Evolutionary conservation across 2,797 vertebrate species (phyloP), one percentile per base, ranked within the genome.

Genomic region (Enoplosus armatus): DNA sequence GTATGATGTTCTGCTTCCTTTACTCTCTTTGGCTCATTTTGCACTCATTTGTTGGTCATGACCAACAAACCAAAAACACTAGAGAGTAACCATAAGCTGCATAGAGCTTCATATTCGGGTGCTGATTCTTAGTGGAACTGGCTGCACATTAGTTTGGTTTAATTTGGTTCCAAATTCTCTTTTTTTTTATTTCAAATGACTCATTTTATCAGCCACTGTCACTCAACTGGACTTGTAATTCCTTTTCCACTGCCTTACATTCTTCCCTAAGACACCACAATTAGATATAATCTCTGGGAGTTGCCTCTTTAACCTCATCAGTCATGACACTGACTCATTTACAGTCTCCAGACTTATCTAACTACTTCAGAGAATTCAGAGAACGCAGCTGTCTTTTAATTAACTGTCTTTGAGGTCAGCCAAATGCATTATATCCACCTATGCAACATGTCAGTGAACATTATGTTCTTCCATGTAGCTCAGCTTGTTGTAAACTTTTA

Each of bases 251-350:
- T 45, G 33, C 45, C 7, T 59, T 16, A 6, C 43, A 71, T 85
- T 88, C 62, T 63, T 72, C 67, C n/a, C 31, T 20, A 62, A 53
- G 33, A 72, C 77, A 69, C 65, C 64, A 76, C 74, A 76, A 68
- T 80, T 35, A 1, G 26, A 78, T 72, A 37, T 88, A 89, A 89
- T 89, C 55, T 84, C 75, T 81, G 93, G 90, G 92, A 91, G 89
- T 90, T 87, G 78, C 76, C 87, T 82, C 60, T 77, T 72, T 58
- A 63, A 77, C 75, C 37, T 73, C 80, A 89, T 86, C 89, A 85
- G 75, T 78, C 62, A 75, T 61, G 59, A 73, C 78, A 77, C 61
- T 12, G 43, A 80, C 80, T 90, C 76, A 83, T 90, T 90, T 85
- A 70, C 72, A 62, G 66, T 59, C 70, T 77, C 67, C 65, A 75